These are phyloP conservation scores for Drosophila tristis DNA, from an alignment of 1,140 invertebrate genomes.

Conservation along the genomic window DNA sequence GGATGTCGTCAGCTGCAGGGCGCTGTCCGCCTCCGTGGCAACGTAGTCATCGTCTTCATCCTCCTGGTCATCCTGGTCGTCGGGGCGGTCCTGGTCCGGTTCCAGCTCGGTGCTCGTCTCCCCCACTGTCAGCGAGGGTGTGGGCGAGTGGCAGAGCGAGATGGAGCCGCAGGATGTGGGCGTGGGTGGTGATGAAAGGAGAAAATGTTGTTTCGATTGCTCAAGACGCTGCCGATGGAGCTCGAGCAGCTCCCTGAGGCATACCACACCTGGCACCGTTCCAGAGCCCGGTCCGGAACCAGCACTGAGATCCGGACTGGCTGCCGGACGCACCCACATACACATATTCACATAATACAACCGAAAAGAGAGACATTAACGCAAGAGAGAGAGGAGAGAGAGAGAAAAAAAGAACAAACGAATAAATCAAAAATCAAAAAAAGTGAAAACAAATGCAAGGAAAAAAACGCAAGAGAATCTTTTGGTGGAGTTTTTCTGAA, in stretches of 20 bases:
- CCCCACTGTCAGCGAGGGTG: constrained; percentile 44
- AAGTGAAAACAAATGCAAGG: constrained; percentile 16
- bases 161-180: constrained; percentile 73
- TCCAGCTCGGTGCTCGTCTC: constrained; percentile 51
- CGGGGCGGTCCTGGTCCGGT: constrained; percentile 35
- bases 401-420: constrained; percentile 36
- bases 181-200: constrained; percentile 79
- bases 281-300: constrained; percentile 39
- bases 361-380: constrained; percentile 69
- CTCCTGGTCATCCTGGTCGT: constrained; percentile 17
- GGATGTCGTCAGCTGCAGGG: constrained; percentile 67
- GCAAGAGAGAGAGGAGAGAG: constrained; percentile 46
- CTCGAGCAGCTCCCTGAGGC: constrained; percentile 76
- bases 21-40: constrained; percentile 64
- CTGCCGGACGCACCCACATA: constrained; percentile 45
- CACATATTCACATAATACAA: constrained; percentile 43
- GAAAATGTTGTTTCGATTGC: constrained; percentile 83
- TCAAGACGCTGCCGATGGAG: constrained; percentile 78
- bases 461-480: constrained; percentile 23
- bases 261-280: constrained; percentile 38
- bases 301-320: constrained; percentile 68
- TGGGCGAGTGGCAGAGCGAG: constrained; percentile 70
- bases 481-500: constrained; percentile 12
- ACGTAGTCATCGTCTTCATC: constrained; percentile 49
- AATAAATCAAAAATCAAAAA: constrained; percentile 51